Conservation (phyloP, 2,888 invertebrate genomes). For the Graphium colonna region DNA sequence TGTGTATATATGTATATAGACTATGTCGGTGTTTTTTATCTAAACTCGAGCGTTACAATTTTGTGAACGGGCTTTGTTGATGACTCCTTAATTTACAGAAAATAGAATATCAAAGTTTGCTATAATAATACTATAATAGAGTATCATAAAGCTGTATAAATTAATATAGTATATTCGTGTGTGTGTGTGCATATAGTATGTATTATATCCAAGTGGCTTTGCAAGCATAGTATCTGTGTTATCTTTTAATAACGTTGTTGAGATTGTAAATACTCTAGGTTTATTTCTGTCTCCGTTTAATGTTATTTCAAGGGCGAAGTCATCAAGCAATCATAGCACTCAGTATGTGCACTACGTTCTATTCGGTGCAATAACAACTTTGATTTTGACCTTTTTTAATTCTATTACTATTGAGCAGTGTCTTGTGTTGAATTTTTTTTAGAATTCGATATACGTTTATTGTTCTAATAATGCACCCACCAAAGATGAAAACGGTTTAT, state of each 20-base stretch:
- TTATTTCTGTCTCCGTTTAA: slow-evolving; percentile 17
- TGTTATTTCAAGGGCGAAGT: slow-evolving; percentile 10
- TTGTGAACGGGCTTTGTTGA: no score
- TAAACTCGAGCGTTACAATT: no score
- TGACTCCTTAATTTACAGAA: no score
- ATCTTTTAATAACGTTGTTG: background rate
- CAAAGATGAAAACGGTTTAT: slow-evolving; percentile 4
- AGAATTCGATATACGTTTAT: background rate
- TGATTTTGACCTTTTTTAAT: background rate
- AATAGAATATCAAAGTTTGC: no score
- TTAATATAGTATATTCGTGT: no score
- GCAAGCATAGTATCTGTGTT: background rate
- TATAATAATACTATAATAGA: no score
- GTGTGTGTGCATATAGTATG: no score
- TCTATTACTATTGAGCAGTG: background rate
- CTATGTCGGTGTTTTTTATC: no score
- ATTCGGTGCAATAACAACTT: background rate
- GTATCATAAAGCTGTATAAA: no score
- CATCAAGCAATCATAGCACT: slow-evolving; percentile 11
- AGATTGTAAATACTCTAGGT: background rate
- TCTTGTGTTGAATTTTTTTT: background rate
- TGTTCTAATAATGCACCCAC: slow-evolving; percentile 1
- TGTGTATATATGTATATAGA: no score
- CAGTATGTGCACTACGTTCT: background rate
- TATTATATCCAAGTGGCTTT: background rate